phyloP scores from a whole-genome alignment of 1,140 invertebrate species.

The Rhopalosiphum padi region DNA sequence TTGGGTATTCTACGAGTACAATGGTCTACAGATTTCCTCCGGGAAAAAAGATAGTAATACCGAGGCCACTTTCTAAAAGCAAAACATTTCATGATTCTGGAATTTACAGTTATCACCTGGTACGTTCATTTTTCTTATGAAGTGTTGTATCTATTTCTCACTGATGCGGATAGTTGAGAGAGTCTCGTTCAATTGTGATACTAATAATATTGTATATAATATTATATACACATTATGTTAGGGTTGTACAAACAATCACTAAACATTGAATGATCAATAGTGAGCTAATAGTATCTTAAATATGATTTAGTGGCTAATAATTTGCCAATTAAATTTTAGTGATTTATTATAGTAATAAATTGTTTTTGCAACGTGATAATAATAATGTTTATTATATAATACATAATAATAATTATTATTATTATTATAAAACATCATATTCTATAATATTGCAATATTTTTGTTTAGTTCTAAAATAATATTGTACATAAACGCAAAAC shows the following conservation, averaged over 20 bases:
- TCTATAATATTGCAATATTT: background rate
- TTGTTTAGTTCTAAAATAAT: background rate
- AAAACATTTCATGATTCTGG: conserved; percentile 34
- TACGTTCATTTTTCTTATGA: conserved; percentile 34
- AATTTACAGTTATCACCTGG: conserved; percentile 43
- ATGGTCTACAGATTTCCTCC: conserved; percentile 53
- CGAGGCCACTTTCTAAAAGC: conserved; percentile 35
- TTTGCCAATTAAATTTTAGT: background rate
- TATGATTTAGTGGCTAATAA: background rate
- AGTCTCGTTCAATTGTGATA: background rate
- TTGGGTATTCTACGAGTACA: conserved; percentile 28
- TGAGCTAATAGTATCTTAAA: background rate
- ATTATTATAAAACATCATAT: background rate
- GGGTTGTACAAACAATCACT: background rate
- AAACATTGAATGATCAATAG: background rate
- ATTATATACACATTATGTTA: background rate
- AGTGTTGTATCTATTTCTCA: conserved; percentile 34
- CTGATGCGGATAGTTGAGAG: background rate
- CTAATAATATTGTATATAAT: background rate
- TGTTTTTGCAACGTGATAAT: background rate
- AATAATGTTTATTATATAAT: background rate
- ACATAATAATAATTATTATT: background rate
- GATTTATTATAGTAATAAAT: background rate
- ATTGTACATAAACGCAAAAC: background rate
- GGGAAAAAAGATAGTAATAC: conserved; percentile 43